Evolutionary conservation across 2,888 invertebrate species (phyloP).

Genomic region (Caenorhabditis angaria): DNA sequence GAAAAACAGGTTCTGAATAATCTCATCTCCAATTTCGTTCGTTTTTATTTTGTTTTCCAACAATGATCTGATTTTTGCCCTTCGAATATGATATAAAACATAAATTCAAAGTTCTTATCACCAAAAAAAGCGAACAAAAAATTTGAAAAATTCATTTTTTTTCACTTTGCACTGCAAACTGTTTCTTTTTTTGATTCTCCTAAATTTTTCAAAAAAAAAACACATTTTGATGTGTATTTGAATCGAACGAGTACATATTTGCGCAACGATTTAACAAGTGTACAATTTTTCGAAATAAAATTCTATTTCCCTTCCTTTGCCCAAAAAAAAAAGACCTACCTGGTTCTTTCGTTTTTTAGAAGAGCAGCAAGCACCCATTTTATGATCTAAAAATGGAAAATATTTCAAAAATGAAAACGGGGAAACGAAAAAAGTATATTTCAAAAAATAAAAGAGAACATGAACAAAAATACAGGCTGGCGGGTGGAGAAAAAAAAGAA

Average conservation of each 20-base stretch:
- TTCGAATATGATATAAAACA: no score
- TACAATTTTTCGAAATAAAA: neutral
- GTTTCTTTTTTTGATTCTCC: neutral
- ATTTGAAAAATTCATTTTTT: neutral
- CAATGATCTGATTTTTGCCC: no score
- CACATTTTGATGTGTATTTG: neutral
- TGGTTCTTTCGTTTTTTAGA: conserved; percentile 50
- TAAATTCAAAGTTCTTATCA: no score
- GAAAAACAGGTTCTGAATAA: no score
- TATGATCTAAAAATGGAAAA: conserved; percentile 2
- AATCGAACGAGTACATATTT: neutral
- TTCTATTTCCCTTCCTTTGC: neutral
- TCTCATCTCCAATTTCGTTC: no score
- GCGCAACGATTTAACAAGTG: neutral
- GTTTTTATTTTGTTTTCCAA: no score
- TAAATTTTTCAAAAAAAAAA: neutral
- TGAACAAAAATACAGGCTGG: conserved; percentile 8
- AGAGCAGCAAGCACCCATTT: conserved; percentile 59
- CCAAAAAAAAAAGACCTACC: conserved; percentile 18
- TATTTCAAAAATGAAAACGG: neutral
- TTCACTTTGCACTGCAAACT: no score
- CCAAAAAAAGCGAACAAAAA: neutral
- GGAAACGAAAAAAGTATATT: neutral
- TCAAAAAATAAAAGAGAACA: neutral
- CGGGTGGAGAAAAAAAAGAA: conserved; percentile 10